Evolutionary conservation across 64 coral and sea anemone species (phyloP), one percentile per base, ranked within the genome.

Genomic region (Exaiptasia diaphana): DNA sequence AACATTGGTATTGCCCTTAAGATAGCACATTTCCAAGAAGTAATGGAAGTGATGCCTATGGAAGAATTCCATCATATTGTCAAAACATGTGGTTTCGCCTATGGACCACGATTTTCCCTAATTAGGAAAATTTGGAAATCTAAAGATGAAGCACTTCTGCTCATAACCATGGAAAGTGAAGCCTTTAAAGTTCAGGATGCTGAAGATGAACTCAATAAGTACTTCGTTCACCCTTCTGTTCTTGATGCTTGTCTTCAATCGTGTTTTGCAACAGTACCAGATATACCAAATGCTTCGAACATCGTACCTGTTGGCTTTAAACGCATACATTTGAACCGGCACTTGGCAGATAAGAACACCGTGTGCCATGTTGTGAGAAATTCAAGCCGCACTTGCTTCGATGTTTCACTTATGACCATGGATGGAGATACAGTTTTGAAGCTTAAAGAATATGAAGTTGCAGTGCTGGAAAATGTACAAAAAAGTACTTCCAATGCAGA

Each of bases 201-300:
- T 76, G 17, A 20, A 12, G 2, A 8, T 21, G 77, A 90, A 75
- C 29, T 28, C 33, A 32, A 44, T 29, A 14, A 20, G 25, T 90
- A 83, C 23, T 43, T 90, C 20, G 29, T 90, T 53, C 87, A 90
- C 17, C 87, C 87, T 3, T 76, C 70, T 1, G 54, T 90, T 30
- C 64, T 83, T 23, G 88, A 90, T 56, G 79, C 88, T 13, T 90
- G 88, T 25, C 62, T 90, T 18, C 88, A 90, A 83, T 83, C 85
- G 5, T 77, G 61, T 20, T 78, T 87, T 41, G 17, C 79, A 18
- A 41, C 64, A 33, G 25, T 71, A n/a, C 18, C n/a, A 40, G 36
- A 55, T 40, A 38, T 38, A 10, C 26, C 35, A 32, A 38, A 71
- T 17, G 44, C 48, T n/a, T 69, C 85, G 21, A 1, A n/a, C n/a